Evolutionary conservation across 2,113 vertebrate species (phyloP).

Genomic region (Corythoichthys haematopterus): DNA sequence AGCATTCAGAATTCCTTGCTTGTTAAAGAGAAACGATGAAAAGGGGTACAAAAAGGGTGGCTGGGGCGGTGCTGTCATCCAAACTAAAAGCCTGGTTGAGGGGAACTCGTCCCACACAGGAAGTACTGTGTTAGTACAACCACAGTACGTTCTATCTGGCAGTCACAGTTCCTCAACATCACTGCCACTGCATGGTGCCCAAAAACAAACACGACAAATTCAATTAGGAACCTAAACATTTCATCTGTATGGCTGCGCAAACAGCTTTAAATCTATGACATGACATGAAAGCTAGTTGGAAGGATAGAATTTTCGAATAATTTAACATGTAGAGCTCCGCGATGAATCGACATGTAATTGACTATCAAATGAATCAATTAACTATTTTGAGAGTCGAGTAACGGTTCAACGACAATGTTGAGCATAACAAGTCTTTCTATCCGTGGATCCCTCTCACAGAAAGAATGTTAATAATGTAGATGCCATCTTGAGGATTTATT

Average conservation of each 20-base stretch:
- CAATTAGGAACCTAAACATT: constrained; percentile 45
- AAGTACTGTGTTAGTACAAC: constrained; percentile 56
- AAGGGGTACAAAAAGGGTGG: constrained; percentile 28
- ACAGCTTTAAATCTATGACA: constrained; percentile 4
- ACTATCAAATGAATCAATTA: too few relatives aligned
- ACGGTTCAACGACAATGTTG: neutral
- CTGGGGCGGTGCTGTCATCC: constrained; percentile 38
- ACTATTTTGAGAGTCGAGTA: too few relatives aligned
- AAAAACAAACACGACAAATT: constrained; percentile 46
- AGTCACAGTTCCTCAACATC: constrained; percentile 51
- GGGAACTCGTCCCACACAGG: constrained; percentile 58
- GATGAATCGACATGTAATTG: neutral
- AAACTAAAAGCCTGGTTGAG: constrained; percentile 68
- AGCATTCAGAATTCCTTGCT: constrained; percentile 73
- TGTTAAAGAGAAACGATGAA: constrained; percentile 67
- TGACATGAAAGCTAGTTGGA: neutral
- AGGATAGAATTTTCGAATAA: neutral
- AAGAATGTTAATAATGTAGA: too few relatives aligned
- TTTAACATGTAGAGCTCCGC: neutral
- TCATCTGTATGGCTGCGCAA: constrained; percentile 25
- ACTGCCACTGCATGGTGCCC: constrained; percentile 35
- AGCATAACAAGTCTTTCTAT: too few relatives aligned
- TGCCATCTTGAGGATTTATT: too few relatives aligned
- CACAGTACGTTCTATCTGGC: constrained; percentile 58
- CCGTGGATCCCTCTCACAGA: too few relatives aligned